Conservation (phyloP, 2,888 invertebrate species). For the Deroplatys truncata region DNA sequence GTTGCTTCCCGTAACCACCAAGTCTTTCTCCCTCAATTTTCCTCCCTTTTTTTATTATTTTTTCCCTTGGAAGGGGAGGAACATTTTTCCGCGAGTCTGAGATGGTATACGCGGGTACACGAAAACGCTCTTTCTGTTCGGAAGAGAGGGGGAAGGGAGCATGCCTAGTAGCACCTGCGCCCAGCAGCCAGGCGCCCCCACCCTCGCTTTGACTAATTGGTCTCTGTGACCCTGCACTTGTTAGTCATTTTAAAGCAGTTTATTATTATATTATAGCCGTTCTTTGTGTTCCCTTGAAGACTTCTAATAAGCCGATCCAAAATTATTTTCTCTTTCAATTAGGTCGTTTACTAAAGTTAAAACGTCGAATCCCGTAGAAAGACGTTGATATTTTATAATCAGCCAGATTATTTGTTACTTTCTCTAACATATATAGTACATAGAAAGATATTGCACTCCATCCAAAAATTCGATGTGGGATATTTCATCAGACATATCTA, state of each 20-base stretch:
- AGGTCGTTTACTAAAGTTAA: too few species aligned
- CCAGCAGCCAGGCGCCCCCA: background rate
- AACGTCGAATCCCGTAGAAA: too few species aligned
- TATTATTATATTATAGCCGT: background rate
- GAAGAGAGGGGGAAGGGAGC: background rate
- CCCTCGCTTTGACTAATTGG: slow-evolving; percentile 2
- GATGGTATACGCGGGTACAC: background rate
- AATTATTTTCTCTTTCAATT: too few species aligned
- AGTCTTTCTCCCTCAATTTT: background rate
- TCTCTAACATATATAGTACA: too few species aligned
- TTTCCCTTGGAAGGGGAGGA: background rate
- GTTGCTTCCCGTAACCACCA: slow-evolving; percentile 24
- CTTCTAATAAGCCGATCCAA: background rate
- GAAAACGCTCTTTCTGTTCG: slow-evolving; percentile 5
- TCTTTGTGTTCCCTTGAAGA: background rate
- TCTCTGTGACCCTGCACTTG: background rate
- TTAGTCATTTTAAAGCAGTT: background rate
- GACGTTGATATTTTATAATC: too few species aligned
- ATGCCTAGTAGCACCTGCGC: slow-evolving; percentile 12
- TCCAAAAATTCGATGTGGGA: too few species aligned
- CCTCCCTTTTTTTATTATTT: slow-evolving; percentile 20
- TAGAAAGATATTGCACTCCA: too few species aligned
- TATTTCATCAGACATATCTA: too few species aligned
- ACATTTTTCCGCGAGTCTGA: background rate
- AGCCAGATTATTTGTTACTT: too few species aligned